phyloP scores from a whole-genome alignment of 2,113 vertebrate genomes.

The Saimiri boliviensis region DNA sequence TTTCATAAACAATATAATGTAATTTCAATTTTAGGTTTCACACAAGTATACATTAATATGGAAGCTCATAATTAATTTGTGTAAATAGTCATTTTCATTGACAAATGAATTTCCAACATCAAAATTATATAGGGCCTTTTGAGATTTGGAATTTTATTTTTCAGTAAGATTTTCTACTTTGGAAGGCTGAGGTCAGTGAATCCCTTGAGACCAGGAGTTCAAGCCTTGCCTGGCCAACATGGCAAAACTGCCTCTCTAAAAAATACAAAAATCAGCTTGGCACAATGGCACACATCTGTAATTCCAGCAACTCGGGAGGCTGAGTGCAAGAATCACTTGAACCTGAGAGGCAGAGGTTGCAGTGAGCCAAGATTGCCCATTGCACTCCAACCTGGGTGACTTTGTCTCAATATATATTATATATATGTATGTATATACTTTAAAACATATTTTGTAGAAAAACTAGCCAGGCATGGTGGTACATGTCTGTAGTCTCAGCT shows the following conservation, averaged over 20 bases:
- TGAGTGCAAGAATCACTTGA: not conserved
- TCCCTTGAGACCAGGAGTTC: no score
- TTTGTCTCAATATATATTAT: no score
- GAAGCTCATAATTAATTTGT: not conserved
- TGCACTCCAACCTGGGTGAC: no score
- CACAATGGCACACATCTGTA: no score
- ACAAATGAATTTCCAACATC: not conserved
- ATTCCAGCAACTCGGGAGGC: not conserved
- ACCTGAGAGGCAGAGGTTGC: not conserved
- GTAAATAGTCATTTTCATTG: not conserved
- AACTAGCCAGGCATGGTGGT: no score
- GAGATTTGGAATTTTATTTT: not conserved
- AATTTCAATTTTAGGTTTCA: not conserved
- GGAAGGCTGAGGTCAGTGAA: no score
- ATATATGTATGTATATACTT: no score
- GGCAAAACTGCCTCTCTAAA: no score
- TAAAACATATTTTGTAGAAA: no score
- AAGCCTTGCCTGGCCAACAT: no score
- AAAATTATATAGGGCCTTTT: not conserved
- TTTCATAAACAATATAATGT: not conserved
- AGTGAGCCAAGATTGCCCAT: not conserved
- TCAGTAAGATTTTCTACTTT: not conserved
- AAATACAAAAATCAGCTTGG: no score
- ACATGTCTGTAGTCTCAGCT: no score
- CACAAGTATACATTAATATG: not conserved